Percentiles rank a stretch among this genome's conserved stretches.
phyloP scores from a whole-genome alignment of 2,797 vertebrate genomes.

The Acrossocheilus fasciatus region DNA sequence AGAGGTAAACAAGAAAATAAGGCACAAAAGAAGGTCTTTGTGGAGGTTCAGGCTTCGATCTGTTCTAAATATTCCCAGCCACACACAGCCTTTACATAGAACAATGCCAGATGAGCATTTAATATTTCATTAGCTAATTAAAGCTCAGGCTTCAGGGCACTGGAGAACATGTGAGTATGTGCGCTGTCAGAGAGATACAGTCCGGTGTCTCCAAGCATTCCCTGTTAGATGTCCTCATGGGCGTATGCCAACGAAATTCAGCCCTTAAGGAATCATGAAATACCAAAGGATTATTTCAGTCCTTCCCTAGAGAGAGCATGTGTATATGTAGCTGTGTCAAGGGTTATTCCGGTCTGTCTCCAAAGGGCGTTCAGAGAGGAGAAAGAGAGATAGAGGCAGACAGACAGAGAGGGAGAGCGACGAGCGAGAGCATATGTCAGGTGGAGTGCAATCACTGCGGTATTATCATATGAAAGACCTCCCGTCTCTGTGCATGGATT shows the following conservation, averaged over 20 bases:
- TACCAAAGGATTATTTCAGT: conserved; percentile 45
- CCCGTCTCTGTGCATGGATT: conserved; percentile 39
- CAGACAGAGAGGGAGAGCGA: conserved; percentile 15
- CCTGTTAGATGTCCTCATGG: conserved; percentile 30
- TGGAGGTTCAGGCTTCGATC: conserved; percentile 58
- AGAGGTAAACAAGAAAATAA: conserved; percentile 17
- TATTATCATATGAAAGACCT: conserved; percentile 52
- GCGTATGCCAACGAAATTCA: conserved; percentile 16
- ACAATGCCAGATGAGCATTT: conserved; percentile 61
- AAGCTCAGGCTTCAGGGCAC: conserved; percentile 50
- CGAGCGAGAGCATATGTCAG: conserved; percentile 35
- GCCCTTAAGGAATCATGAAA: conserved; percentile 46
- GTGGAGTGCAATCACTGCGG: conserved; percentile 54
- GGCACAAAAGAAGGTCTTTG: conserved; percentile 63
- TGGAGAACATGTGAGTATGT: conserved; percentile 24
- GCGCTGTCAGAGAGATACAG: background rate
- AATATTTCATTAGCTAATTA: conserved; percentile 66
- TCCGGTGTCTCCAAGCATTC: conserved; percentile 20
- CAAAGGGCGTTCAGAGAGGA: conserved; percentile 31
- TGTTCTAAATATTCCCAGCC: conserved; percentile 44
- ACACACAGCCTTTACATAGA: conserved; percentile 45
- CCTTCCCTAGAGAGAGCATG: conserved; percentile 9
- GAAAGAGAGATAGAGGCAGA: conserved; percentile 17
- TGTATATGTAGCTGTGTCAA: conserved; percentile 24
- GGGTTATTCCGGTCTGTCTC: conserved; percentile 34